Evolutionary conservation across 2,888 invertebrate genomes (phyloP), one percentile per base, ranked within the genome.

Genomic region (Pammene fasciana): DNA sequence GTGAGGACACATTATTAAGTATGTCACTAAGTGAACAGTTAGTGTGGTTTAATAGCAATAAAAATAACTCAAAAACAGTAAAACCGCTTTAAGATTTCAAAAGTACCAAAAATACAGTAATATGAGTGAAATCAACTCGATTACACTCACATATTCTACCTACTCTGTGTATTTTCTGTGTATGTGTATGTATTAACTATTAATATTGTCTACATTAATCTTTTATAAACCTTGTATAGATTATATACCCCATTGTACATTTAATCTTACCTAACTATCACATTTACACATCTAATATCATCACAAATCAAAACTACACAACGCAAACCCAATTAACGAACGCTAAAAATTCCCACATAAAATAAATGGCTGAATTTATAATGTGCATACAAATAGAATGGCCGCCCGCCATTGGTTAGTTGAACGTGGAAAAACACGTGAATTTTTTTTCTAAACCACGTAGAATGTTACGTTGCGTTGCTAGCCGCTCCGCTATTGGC

Each of bases 361-460:
- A 85, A 80, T 75, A 77, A 77, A 77, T 73, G 76, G 56, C 81
- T 82, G 79, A 75, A 86, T 86, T 88, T 83, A 85, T 84, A 87
- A 87, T 85, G 87, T 85, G 82, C 83, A 82, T 85, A 85, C 78
- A 76, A 83, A 86, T 77, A 70, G 75, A 72, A 72, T 72, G 71
- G 62, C 57, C 79, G 73, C 65, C 85, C 81, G 84, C 86, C 82
- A 91, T 89, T 89, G 90, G 90, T 85, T 84, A 82, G 81, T 78
- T 77, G 74, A 82, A 82, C 86, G 86, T 88, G 88, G 89, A 89
- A 92, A 90, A 90, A 90, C 89, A 91, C 90, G 89, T 91, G 85
- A 89, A 79, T 89, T 90, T 91, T 87, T 86, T 87, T 87, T 86
- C 88, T 88, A 87, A 86, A 82, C 86, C 85, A 90, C 91, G 92